Evolutionary conservation across 2,888 invertebrate species (phyloP), one percentile per base, ranked within the genome.

Genomic region (Stratiomys singularior): DNA sequence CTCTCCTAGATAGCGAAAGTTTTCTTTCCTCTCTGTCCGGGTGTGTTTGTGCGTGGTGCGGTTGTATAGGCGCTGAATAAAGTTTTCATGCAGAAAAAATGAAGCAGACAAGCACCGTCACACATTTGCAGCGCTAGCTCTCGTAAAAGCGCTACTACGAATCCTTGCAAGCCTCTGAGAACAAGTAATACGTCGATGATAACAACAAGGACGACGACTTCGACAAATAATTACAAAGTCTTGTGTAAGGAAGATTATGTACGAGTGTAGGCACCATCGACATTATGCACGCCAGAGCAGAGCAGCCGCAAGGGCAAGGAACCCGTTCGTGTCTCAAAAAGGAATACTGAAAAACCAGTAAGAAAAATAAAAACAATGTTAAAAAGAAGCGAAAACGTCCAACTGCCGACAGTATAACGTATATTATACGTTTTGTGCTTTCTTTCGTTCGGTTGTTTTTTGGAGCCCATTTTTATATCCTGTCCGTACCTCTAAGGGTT

Each of bases 221-320:
- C 37, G 37, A 72, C 71, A 52, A 52, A 72, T 30, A 72, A 72
- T 56, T 72, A 72, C 71, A 56, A 46, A 30, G 56, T 25, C 30
- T 15, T 58, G 58, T 74, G 56, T 30, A 69, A 46, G 69, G 47
- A 69, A 46, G 9, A 69, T 47, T n/a, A 2, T 47, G n/a, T n/a
- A 69, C n/a, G n/a, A n/a, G n/a, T n/a, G n/a, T 47, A 69, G 66
- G 66, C 30, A 66, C n/a, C 66, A 44, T 5, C 27, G 27, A 44
- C n/a, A 9, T 13, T 27, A 37, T 52, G 60, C 13, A 30, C 27
- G 37, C n/a, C 44, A 25, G n/a, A 37, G 18, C n/a, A 15, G 21
- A 66, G 69, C 69, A 44, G 69, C n/a, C 69, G 76, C 74, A 63
- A 79, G 77, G 77, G 79, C 77, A 79, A 79, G 60, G 78, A 79